Evolutionary conservation across 2,888 invertebrate species (phyloP).

Genomic region (Diarsia mendica): DNA sequence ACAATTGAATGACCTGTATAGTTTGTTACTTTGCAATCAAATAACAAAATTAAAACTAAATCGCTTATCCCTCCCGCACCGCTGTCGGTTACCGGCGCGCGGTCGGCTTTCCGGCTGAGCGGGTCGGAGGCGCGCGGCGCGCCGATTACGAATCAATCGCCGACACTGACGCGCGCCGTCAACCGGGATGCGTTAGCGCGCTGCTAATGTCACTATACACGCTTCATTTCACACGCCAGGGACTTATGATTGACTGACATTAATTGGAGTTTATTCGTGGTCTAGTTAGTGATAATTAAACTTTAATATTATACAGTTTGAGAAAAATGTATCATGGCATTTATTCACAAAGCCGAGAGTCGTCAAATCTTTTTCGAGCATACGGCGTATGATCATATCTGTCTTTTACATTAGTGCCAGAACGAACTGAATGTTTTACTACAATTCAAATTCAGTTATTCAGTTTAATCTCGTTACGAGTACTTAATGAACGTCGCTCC

Average conservation of each 20-base stretch:
- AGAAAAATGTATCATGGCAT: neutral
- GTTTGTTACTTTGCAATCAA: neutral
- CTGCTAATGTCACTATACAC: slow-evolving; percentile 45
- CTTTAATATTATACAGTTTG: neutral
- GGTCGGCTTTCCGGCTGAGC: slow-evolving; percentile 11
- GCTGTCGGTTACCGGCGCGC: neutral
- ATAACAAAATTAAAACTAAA: neutral
- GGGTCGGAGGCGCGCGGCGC: slow-evolving; percentile 11
- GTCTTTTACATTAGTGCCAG: slow-evolving; percentile 4
- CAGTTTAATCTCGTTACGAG: slow-evolving; percentile 68
- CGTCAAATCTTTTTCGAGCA: neutral
- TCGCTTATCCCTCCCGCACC: neutral
- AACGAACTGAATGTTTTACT: slow-evolving; percentile 60
- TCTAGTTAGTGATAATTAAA: too few species aligned
- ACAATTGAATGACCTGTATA: neutral
- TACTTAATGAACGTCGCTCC: slow-evolving; percentile 69
- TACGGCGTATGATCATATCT: neutral
- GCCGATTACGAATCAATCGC: slow-evolving; percentile 46
- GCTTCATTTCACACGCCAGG: slow-evolving; percentile 28
- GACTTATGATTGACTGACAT: slow-evolving; percentile 5
- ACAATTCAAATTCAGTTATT: slow-evolving; percentile 70
- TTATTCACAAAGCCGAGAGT: neutral
- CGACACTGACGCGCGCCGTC: slow-evolving; percentile 23
- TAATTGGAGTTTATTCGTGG: neutral
- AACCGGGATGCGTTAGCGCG: slow-evolving; percentile 41